phyloP scores from a whole-genome alignment of 2,797 vertebrate species.

The Thripadectes ignobilis region DNA sequence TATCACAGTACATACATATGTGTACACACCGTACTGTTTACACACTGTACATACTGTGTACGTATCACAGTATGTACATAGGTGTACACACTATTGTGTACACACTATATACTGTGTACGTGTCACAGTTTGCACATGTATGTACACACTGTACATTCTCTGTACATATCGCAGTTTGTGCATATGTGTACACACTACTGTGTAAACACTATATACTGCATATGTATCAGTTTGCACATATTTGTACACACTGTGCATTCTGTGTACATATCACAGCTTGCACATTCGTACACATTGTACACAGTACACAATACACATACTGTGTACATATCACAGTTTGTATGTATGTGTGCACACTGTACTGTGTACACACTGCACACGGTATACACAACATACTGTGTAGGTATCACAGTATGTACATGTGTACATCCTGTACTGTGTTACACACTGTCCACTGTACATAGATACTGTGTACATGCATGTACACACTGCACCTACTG shows the following conservation, averaged over 20 bases:
- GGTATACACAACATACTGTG: not conserved
- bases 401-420: not conserved
- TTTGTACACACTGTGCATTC: not conserved
- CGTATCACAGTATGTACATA: no score
- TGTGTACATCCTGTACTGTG: not conserved
- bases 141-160: no score
- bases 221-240: not conserved
- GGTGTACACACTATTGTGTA: no score
- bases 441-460: not conserved
- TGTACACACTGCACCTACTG: rapidly evolving
- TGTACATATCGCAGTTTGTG: no score
- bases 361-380: no score
- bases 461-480: rapidly evolving
- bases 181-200: not conserved
- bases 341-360: no score
- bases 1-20: no score
- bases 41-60: no score
- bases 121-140: no score
- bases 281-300: not conserved
- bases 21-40: not conserved
- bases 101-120: no score
- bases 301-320: not conserved
- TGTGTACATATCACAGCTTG: not conserved
- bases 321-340: no score
- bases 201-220: not conserved